Evolutionary conservation across 1,140 invertebrate genomes (phyloP), one percentile per base, ranked within the genome.

Genomic region (Pseudomyrmex dendroicus): DNA sequence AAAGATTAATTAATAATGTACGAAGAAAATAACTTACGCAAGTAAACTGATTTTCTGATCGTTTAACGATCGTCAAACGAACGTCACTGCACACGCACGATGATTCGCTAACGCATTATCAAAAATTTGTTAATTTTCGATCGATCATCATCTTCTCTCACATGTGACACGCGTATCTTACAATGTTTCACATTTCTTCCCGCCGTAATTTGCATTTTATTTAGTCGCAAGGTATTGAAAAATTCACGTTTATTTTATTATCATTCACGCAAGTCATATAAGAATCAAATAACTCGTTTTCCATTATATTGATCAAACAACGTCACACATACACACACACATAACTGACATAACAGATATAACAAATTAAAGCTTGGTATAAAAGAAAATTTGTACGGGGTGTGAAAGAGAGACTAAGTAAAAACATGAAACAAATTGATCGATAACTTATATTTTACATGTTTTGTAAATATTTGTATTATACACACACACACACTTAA

Each of bases 271-370:
- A 67, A 57, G 0, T 2, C 15, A 17, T 12, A 13, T 12, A 13
- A 59, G 52, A 25, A 76, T 63, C 17, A 56, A 76, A 22, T 46
- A 12, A 35, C n/a, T 59, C 17, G 50, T 4, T 10, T 13, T 54
- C 8, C 56, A 63, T 35, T 35, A 59, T 63, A 87, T 87, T 84
- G 86, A 87, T 82, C 86, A 84, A 87, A 87, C 86, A 74, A n/a
- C 64, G 48, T 25, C 46, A 80, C 86, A 35, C 5, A 7, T 7
- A 35, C 35, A 35, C 35, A 35, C 35, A 35, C 35, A 35, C 5
- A 35, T 1, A 35, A 35, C 35, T 25, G 25, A 35, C 35, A 35
- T 35, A 7, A 35, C 35, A 35, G 5, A 35, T 7, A 35, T 35
- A 35, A 9, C 52, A 12, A 20, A 48, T 50, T 22, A 2, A 15